Evolutionary conservation across 2,888 invertebrate species (phyloP).

Genomic region (Caenorhabditis macrosperma): DNA sequence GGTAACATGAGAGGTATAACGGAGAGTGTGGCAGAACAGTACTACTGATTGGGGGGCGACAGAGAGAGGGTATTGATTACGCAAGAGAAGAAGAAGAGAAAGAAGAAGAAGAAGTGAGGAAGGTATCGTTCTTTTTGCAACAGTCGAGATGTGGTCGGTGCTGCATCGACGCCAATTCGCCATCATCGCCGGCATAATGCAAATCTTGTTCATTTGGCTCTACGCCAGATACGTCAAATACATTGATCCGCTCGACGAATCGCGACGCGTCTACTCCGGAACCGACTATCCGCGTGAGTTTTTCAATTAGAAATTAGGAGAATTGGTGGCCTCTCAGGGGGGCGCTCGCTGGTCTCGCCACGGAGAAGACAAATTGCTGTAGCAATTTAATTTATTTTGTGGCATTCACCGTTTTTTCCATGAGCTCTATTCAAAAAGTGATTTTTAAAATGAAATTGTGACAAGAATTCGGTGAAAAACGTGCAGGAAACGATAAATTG

Average conservation of each 20-base stretch:
- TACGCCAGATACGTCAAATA: conserved; percentile 74
- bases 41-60: conserved; percentile 12
- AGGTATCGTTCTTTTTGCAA: no score
- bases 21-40: conserved; percentile 37
- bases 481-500: no score
- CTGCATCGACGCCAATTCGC: conserved; percentile 74
- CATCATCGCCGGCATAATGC: conserved; percentile 74
- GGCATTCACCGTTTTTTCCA: no score
- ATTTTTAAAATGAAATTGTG: no score
- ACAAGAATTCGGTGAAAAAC: no score
- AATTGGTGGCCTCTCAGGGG: no score
- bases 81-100: conserved; percentile 12
- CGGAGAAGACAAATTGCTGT: no score
- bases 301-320: conserved; percentile 2
- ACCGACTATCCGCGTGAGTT: conserved; percentile 74
- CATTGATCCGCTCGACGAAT: conserved; percentile 71
- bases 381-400: no score
- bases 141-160: conserved; percentile 56
- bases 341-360: no score
- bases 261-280: conserved; percentile 70
- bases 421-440: no score
- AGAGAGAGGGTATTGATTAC: conserved; percentile 32
- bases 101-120: no score
- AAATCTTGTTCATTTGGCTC: conserved; percentile 72
- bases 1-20: conserved; percentile 19